Conservation (phyloP, 2,888 invertebrate genomes). For the Selenia dentaria region DNA sequence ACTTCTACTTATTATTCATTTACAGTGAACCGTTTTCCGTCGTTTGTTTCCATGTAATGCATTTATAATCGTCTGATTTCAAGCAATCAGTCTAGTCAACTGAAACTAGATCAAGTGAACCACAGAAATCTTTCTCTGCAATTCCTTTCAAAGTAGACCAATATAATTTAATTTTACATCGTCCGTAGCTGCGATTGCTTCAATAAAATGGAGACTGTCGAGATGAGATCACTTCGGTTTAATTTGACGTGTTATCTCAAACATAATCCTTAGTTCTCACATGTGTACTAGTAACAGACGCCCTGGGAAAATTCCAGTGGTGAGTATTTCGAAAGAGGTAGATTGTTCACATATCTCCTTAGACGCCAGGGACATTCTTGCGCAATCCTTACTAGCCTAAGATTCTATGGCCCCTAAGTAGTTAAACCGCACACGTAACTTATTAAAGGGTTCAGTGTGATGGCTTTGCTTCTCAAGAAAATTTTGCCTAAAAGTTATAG, state of each 20-base stretch:
- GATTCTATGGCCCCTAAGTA: constrained; percentile 8
- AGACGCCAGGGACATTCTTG: constrained; percentile 23
- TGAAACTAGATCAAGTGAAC: constrained; percentile 40
- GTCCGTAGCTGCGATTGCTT: constrained; percentile 8
- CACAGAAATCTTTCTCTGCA: constrained; percentile 29
- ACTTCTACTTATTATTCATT: constrained; percentile 2
- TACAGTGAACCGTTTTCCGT: constrained; percentile 13
- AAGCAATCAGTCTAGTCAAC: constrained; percentile 43
- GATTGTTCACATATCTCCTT: constrained; percentile 26
- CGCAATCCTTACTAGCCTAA: constrained; percentile 30
- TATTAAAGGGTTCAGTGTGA: background rate
- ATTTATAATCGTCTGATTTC: constrained; percentile 44
- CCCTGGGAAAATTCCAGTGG: constrained; percentile 19
- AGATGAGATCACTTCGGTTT: constrained; percentile 10
- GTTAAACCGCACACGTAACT: background rate
- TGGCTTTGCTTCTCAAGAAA: background rate
- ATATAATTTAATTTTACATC: constrained; percentile 19
- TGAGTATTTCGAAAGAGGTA: constrained; percentile 24
- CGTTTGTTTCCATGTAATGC: constrained; percentile 40
- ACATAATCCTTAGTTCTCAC: constrained; percentile 18
- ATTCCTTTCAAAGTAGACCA: constrained; percentile 25
- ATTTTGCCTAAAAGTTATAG: background rate
- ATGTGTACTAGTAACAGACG: constrained; percentile 4
- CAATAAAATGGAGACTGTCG: background rate
- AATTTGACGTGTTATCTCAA: constrained; percentile 14